Percentiles rank a stretch among this genome's conserved stretches.
Conservation (phyloP, 2,888 invertebrate species). For the Brachyopa scutellaris region DNA sequence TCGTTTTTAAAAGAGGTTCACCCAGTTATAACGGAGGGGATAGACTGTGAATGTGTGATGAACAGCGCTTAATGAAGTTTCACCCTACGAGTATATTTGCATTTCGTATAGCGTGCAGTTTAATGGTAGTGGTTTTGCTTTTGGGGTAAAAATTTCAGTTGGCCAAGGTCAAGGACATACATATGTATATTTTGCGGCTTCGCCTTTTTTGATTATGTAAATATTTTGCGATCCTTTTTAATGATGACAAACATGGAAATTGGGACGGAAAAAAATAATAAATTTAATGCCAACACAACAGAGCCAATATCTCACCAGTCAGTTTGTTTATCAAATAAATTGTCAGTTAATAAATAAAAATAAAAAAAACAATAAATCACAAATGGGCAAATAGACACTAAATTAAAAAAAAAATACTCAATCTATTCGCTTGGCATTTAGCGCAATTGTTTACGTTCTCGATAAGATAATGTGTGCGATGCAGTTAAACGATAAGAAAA, state of each 20-base stretch:
- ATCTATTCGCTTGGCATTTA: background rate
- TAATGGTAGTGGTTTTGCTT: background rate
- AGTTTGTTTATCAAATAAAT: background rate
- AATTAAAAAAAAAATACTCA: background rate
- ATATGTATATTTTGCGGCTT: background rate
- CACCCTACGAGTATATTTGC: no score
- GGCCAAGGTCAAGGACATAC: conserved; percentile 28
- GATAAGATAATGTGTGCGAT: conserved; percentile 8
- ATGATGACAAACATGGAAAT: conserved; percentile 7
- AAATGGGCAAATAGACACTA: conserved; percentile 16
- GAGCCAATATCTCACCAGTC: background rate
- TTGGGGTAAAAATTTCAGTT: conserved; percentile 14
- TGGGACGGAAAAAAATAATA: no score
- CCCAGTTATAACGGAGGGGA: background rate
- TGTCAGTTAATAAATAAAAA: no score
- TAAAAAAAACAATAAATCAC: background rate
- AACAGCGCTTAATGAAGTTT: background rate
- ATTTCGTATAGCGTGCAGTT: background rate
- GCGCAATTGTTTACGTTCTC: background rate
- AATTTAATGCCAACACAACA: background rate
- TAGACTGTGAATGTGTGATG: no score
- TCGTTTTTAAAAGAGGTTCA: background rate
- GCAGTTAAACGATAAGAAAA: conserved; percentile 20
- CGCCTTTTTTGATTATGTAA: conserved; percentile 13
- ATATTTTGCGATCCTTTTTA: conserved; percentile 1